Conservation (phyloP, 2,888 invertebrate species). For the Rhopalosiphum nymphaeae region DNA sequence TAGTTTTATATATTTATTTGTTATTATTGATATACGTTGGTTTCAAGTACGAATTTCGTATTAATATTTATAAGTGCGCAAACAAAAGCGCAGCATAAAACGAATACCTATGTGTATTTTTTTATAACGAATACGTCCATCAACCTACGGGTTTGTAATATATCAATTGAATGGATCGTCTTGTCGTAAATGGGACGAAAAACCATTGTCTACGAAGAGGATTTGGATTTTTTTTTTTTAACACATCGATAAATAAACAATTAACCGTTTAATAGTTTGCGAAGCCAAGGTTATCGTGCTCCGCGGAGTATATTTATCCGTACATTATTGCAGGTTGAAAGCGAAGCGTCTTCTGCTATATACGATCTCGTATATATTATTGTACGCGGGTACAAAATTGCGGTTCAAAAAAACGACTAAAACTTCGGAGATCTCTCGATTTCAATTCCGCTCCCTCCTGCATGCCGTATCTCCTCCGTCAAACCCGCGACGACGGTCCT, state of each 20-base stretch:
- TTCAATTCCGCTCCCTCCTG: background rate
- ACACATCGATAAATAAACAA: background rate
- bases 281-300: background rate
- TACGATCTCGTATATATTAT: background rate
- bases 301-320: background rate
- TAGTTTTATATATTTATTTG: background rate
- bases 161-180: background rate
- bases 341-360: background rate
- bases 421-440: background rate
- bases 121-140: background rate
- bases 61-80: conserved; percentile 19
- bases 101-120: background rate
- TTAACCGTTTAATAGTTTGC: background rate
- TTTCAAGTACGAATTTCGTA: background rate
- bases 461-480: background rate
- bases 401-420: background rate
- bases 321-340: background rate
- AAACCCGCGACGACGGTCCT: background rate
- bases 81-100: background rate
- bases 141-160: conserved; percentile 7
- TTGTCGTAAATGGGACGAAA: background rate
- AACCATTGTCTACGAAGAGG: background rate
- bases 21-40: background rate
- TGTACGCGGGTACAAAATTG: background rate
- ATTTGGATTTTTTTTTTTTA: background rate